Percentiles rank a stretch among this genome's conserved stretches.
phyloP scores from a whole-genome alignment of 2,888 invertebrate species.

The Acrocyrtus sp. region DNA sequence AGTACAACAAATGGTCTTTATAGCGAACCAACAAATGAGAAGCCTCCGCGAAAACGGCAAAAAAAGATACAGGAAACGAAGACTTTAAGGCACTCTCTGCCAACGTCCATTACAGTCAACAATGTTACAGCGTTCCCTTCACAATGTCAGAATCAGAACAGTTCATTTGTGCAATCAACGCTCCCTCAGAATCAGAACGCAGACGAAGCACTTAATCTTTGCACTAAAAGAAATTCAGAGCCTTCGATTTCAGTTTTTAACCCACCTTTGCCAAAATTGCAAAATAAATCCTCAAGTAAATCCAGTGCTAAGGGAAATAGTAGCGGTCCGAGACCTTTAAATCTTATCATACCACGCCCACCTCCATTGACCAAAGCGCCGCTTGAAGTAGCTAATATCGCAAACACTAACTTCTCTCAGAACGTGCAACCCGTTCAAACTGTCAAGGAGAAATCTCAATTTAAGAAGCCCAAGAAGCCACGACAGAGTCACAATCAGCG shows the following conservation, averaged over 20 bases:
- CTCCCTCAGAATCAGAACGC: too few relatives aligned
- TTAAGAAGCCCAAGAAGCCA: slow-evolving; percentile 20
- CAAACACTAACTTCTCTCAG: slow-evolving; percentile 19
- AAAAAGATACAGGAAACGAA: neutral
- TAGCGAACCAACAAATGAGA: neutral
- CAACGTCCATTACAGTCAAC: neutral
- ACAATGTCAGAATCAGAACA: too few relatives aligned
- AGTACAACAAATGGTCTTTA: neutral
- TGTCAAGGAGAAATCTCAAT: slow-evolving; percentile 8
- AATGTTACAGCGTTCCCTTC: too few relatives aligned
- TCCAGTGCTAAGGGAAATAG: neutral
- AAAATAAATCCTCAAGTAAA: neutral
- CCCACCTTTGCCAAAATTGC: slow-evolving; percentile 3
- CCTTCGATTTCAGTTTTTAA: neutral
- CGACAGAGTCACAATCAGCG: slow-evolving; percentile 26
- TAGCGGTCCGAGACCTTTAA: slow-evolving; percentile 28
- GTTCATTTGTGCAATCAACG: too few relatives aligned
- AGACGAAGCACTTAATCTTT: slow-evolving; percentile 43
- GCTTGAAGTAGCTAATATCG: slow-evolving; percentile 24
- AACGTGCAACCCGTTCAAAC: slow-evolving; percentile 14
- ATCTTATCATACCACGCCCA: slow-evolving; percentile 42
- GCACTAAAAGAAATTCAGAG: slow-evolving; percentile 27
- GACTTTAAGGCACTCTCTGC: neutral
- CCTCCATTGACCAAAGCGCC: slow-evolving; percentile 40
- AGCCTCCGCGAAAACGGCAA: slow-evolving; percentile 24